Conservation (phyloP, 1,140 invertebrate genomes). For the Trachymyrmex cornetzi region DNA sequence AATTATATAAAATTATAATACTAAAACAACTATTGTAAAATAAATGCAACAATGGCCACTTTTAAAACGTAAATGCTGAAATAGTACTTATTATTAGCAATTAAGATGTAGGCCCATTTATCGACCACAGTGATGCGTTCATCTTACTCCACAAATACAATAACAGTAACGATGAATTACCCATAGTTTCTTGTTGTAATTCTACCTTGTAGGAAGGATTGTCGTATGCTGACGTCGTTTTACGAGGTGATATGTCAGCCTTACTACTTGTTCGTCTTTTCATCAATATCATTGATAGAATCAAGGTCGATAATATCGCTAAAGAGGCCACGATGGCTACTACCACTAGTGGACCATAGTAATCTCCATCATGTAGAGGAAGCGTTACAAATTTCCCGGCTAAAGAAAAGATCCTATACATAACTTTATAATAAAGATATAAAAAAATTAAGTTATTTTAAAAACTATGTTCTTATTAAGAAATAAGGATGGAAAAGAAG, state of each 20-base stretch:
- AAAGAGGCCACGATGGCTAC: conserved; percentile 95
- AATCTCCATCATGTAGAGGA: conserved; percentile 89
- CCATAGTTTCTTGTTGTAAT: conserved; percentile 96
- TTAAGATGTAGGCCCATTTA: not conserved
- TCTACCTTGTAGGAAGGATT: conserved; percentile 98
- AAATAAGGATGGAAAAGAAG: not conserved
- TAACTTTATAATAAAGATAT: not conserved
- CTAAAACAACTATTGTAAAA: not conserved
- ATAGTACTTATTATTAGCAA: not conserved
- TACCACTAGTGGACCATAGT: conserved; percentile 94
- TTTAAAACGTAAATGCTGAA: not conserved
- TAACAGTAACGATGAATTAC: conserved; percentile 87
- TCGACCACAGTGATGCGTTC: not conserved
- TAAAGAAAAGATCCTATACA: conserved; percentile 54
- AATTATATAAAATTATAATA: not conserved
- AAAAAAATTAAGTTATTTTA: not conserved
- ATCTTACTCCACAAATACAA: conserved; percentile 52
- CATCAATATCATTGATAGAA: conserved; percentile 93
- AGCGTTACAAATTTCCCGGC: conserved; percentile 89
- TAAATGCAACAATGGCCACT: not conserved
- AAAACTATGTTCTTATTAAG: not conserved
- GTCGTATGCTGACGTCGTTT: conserved; percentile 94
- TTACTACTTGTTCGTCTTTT: conserved; percentile 90
- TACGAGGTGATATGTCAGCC: conserved; percentile 89
- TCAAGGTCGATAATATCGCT: conserved; percentile 92